These are phyloP conservation scores for Rhyacophila brunnea DNA, from an alignment of 1,140 invertebrate genomes.

Conservation along the genomic window DNA sequence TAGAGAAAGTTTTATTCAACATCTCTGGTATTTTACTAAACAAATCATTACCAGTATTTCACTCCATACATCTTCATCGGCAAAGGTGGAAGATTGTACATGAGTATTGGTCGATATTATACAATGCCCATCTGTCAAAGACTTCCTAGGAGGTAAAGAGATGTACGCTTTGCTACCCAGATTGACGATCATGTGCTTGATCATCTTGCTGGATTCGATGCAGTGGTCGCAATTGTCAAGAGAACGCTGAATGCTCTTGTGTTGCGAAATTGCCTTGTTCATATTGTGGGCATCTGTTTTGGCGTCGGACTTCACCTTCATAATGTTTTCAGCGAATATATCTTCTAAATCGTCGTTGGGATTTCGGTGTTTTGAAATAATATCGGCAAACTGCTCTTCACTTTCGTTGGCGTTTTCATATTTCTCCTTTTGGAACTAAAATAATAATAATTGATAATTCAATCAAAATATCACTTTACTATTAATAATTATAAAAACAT, in stretches of 20 bases:
- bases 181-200: constrained; percentile 85
- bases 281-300: constrained; percentile 66
- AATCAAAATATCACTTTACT: no score
- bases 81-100: constrained; percentile 67
- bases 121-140: constrained; percentile 85
- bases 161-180: constrained; percentile 81
- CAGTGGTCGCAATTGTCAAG: constrained; percentile 83
- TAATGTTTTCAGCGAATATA: constrained; percentile 76
- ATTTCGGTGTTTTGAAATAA: constrained; percentile 67
- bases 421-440: constrained; percentile 88
- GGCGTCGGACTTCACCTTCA: constrained; percentile 58
- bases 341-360: constrained; percentile 83
- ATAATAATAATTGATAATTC: no score
- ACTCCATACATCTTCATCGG: constrained; percentile 93
- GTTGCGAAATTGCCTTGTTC: constrained; percentile 70
- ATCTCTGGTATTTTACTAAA: no score
- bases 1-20: no score
- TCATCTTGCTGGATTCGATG: constrained; percentile 74
- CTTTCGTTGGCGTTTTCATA: constrained; percentile 77
- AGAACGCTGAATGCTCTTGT: constrained; percentile 64
- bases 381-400: constrained; percentile 75
- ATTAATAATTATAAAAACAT: no score
- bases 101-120: constrained; percentile 85
- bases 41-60: constrained; percentile 79
- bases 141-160: constrained; percentile 73